These are phyloP conservation scores for Macropis europaea DNA, from an alignment of 2,888 invertebrate species.

Conservation along the genomic window DNA sequence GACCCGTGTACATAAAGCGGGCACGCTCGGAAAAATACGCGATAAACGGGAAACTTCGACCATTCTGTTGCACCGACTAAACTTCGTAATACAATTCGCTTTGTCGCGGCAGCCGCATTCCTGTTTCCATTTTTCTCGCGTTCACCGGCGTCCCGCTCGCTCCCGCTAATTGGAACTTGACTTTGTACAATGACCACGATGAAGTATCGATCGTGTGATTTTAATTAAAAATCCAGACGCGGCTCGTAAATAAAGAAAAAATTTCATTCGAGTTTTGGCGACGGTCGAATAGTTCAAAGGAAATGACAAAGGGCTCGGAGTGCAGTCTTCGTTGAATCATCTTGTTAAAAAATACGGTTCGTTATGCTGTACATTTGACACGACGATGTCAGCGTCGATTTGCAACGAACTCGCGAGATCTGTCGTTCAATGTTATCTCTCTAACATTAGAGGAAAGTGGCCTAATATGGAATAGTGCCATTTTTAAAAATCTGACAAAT, in stretches of 20 bases:
- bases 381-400: no score
- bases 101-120: background rate
- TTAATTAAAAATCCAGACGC: slow-evolving; percentile 6
- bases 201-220: background rate
- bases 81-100: slow-evolving; percentile 22
- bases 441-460: no score
- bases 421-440: no score
- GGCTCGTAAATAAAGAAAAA: background rate
- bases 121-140: background rate
- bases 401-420: no score
- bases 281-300: no score
- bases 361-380: no score
- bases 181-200: slow-evolving; percentile 1
- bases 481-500: no score
- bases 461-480: no score
- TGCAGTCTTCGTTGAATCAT: no score
- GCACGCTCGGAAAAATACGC: background rate
- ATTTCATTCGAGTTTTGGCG: background rate
- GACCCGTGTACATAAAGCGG: slow-evolving; percentile 4
- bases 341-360: no score
- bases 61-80: slow-evolving; percentile 3
- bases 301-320: no score
- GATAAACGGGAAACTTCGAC: background rate
- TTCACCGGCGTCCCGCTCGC: background rate
- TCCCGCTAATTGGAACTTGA: slow-evolving; percentile 16